Base-by-base conservation (phyloP, 1,140 invertebrate species). In the Geopemphigus sp. region DNA sequence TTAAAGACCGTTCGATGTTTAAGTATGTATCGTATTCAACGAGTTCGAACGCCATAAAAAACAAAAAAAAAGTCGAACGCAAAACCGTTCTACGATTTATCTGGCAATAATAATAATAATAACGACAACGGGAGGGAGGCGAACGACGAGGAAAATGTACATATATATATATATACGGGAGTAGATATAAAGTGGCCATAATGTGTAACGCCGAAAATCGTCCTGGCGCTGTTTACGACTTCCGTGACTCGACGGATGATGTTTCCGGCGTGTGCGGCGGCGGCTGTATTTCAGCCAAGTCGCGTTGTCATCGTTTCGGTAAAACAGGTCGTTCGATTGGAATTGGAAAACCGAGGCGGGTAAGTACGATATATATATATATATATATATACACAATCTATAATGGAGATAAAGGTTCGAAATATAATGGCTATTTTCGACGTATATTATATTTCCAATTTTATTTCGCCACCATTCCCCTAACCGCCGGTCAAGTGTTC, bases 251-350 rank as follows among this genome's bases (percentile, higher is more conserved):
- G 45, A 47, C 64, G 64, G 22, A 68, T 68, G 64, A 68, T 47
- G 22, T 39, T 68, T 68, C 64, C 64, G 64, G 64, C 22, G 64
- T 15, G 64, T 8, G 8, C 3, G 32, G 32, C 32, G 32, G 32
- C 8, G 32, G 32, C 8, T 4, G 32, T 39, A 39, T 24, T 68
- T 22, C 45, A 45, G 39, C 39, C 39, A 68, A 47, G n/a, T 45
- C n/a, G 32, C 39, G 32, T 47, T 68, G 66, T 68, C 66, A 26
- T 68, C 66, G 15, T 68, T 68, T 50, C n/a, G 45, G 39, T 39
- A 39, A 68, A 68, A 68, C 64, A 50, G 66, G 66, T 68, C 66
- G 66, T 68, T 68, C 66, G 22, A 68, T 47, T 15, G 12, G n/a
- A 47, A 29, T n/a, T 6, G n/a, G 14, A 68, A 26, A 68, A 15